A percentile compares a stretch with the other conserved stretches of the same genome.
Evolutionary conservation across 2,113 vertebrate genomes (phyloP).

Genomic region (Clinocottus analis): DNA sequence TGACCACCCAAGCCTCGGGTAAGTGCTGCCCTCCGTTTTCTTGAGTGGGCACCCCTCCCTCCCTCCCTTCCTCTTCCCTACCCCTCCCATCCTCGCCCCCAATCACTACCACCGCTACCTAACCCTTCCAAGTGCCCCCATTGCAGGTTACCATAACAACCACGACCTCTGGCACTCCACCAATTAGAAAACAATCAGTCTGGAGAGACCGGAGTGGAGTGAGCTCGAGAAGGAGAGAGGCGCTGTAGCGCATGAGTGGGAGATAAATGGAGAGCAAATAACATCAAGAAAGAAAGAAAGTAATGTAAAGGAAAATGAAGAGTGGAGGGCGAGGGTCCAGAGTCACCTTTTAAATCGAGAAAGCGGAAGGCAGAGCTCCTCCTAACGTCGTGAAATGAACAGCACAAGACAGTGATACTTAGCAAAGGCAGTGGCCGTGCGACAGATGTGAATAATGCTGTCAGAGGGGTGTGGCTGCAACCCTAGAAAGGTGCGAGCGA

Average conservation of each 20-base stretch:
- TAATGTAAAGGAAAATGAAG: slow-evolving; percentile 10
- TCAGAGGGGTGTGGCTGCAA: not conserved
- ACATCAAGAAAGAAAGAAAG: slow-evolving; percentile 35
- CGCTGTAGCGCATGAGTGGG: slow-evolving; percentile 35
- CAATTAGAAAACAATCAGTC: slow-evolving; percentile 85
- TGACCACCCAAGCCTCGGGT: slow-evolving; percentile 67
- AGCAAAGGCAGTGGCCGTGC: not conserved
- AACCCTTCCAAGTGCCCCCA: slow-evolving; percentile 64
- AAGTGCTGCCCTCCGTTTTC: slow-evolving; percentile 70
- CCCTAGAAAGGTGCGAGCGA: not conserved
- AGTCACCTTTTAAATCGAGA: slow-evolving; percentile 17
- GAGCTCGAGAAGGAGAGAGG: slow-evolving; percentile 49
- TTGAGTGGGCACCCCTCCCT: slow-evolving; percentile 67
- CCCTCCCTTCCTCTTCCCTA: slow-evolving; percentile 49
- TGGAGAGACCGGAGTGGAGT: slow-evolving; percentile 66
- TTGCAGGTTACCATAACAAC: slow-evolving; percentile 84
- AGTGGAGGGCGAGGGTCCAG: not conserved
- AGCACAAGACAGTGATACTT: not conserved
- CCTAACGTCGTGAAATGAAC: not conserved
- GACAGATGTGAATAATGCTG: too few relatives aligned
- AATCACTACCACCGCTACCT: slow-evolving; percentile 51
- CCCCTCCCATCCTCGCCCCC: slow-evolving; percentile 45
- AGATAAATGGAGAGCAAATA: slow-evolving; percentile 52
- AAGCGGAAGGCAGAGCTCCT: not conserved
- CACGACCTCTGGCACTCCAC: slow-evolving; percentile 79